Percentiles rank a stretch among this genome's conserved stretches.
Conservation (phyloP, 1,140 invertebrate genomes). For the Drosophila nigromelanica region DNA sequence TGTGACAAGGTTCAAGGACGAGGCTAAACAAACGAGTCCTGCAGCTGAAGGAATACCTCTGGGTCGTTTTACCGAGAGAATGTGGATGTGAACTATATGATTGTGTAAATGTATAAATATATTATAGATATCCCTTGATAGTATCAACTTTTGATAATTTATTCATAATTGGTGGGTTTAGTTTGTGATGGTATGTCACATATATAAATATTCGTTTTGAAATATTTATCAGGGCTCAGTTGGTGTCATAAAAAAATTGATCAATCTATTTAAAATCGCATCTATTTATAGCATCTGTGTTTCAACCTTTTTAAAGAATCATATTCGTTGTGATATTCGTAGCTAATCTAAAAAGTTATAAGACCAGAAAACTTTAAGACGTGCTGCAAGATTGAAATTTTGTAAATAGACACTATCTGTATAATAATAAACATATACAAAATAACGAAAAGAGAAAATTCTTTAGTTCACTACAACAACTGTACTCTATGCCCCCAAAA, state of each 20-base stretch:
- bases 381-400: too few species aligned
- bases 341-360: too few species aligned
- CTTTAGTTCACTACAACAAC: too few species aligned
- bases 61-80: background rate
- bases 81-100: background rate
- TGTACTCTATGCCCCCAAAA: too few species aligned
- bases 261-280: background rate
- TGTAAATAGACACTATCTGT: too few species aligned
- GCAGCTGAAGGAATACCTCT: background rate
- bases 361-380: too few species aligned
- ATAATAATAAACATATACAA: too few species aligned
- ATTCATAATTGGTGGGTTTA: background rate
- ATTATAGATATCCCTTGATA: background rate
- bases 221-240: too few species aligned
- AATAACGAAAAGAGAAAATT: too few species aligned
- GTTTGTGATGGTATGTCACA: background rate
- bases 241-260: background rate
- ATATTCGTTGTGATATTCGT: background rate
- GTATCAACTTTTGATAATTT: background rate
- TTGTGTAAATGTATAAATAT: background rate
- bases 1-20: constrained; percentile 38
- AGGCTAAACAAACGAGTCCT: background rate
- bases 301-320: too few species aligned
- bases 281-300: background rate
- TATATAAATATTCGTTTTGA: too few species aligned